Evolutionary conservation across 2,113 vertebrate species (phyloP), one percentile per base, ranked within the genome.

Genomic region (Lampris incognitus): DNA sequence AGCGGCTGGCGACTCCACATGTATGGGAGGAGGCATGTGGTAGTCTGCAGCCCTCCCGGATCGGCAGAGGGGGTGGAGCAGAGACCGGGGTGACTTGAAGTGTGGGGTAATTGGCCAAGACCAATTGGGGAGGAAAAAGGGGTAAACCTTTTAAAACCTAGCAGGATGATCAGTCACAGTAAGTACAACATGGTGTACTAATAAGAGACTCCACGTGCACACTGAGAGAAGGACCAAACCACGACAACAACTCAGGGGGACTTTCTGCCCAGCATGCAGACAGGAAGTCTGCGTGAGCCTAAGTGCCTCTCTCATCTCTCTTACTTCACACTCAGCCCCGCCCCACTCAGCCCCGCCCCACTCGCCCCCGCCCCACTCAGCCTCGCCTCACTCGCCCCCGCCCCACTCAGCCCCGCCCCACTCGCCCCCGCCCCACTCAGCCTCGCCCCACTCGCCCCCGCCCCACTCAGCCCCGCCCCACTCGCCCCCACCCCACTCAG

Each of bases 271-370:
- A 52, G 44, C 39, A 74, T 55, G 9, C 60, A 72, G 72, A 78
- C 55, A 85, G 66, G 68, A 56, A 69, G 41, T 49, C 50, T 42
- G 40, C 44, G 61, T 81, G 78, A 42, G 73, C 24, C 63, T 73
- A 78, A 84, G 76, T 76, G 82, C 74, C 64, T 72, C 78, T 84
- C 59, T 55, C 24, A 74, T 79, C 69, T 58, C n/a, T 58, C 50
- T 9, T n/a, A n/a, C n/a, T n/a, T n/a, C n/a, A n/a, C n/a, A n/a
- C n/a, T n/a, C n/a, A n/a, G n/a, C n/a, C n/a, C n/a, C n/a, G 64
- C 39, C 50, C 61, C 42, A 54, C 57, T 42, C 63, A 64, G 48
- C 66, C 70, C 62, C 62, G 13, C 11, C 50, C 3, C 50, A 6
- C 11, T 76, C 65, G 74, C 80, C 48, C 58, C 81, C 73, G 56